Conservation (phyloP, 2,888 invertebrate genomes). For the Coleophora flavipennella region DNA sequence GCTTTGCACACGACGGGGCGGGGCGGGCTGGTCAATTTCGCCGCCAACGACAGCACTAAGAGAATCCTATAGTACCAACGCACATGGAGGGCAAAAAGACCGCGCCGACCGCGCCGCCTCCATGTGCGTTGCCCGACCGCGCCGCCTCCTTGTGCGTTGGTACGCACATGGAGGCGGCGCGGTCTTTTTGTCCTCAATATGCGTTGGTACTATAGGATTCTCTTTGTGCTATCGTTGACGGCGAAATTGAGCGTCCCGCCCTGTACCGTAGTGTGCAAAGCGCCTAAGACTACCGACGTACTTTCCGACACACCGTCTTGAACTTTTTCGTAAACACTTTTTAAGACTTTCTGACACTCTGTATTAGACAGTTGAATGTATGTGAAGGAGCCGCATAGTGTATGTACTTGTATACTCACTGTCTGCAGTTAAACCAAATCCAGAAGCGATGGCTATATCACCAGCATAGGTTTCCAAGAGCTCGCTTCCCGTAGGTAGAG, state of each 20-base stretch:
- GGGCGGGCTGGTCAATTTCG: too few relatives aligned
- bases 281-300: neutral
- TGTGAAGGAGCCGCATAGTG: neutral
- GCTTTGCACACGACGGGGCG: too few relatives aligned
- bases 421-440: conserved; percentile 30
- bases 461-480: conserved; percentile 20
- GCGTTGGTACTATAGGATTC: neutral
- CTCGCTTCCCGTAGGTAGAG: conserved; percentile 25
- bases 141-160: too few relatives aligned
- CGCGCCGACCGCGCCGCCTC: too few relatives aligned
- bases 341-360: neutral
- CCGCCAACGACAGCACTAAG: too few relatives aligned
- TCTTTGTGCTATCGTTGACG: too few relatives aligned
- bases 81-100: too few relatives aligned
- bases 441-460: conserved; percentile 26
- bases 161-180: too few relatives aligned
- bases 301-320: neutral
- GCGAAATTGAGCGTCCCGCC: too few relatives aligned
- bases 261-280: too few relatives aligned
- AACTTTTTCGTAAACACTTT: neutral
- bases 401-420: conserved; percentile 18
- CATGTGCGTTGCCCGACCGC: too few relatives aligned
- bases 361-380: neutral
- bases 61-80: too few relatives aligned
- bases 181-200: neutral